These are phyloP conservation scores for Malaclemys terrapin DNA, from an alignment of 2,113 vertebrate species.

Conservation along the genomic window DNA sequence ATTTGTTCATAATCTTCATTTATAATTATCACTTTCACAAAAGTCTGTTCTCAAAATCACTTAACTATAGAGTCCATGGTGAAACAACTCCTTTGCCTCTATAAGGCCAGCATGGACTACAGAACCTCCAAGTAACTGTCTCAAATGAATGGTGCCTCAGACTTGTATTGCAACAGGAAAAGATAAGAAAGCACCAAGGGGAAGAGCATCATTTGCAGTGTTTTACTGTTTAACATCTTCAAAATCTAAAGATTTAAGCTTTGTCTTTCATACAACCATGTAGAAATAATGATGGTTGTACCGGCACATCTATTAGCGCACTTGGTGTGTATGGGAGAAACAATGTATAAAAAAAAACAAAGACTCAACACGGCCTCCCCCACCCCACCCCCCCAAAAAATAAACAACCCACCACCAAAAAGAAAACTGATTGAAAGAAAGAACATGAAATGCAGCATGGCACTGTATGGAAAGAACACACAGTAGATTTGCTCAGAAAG, in stretches of 20 bases:
- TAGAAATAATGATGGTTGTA: neutral
- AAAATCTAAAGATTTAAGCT: conserved; percentile 13
- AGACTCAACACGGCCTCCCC: neutral
- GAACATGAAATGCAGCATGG: neutral
- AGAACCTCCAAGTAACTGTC: conserved; percentile 18
- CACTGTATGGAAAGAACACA: neutral
- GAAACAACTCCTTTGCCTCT: neutral
- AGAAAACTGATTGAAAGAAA: neutral
- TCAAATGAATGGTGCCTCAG: neutral
- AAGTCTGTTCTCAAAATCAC: neutral
- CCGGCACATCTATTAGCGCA: neutral
- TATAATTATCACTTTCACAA: conserved; percentile 21
- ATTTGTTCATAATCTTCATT: neutral
- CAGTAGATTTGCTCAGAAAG: neutral
- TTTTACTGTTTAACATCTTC: conserved; percentile 2
- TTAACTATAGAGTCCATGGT: neutral
- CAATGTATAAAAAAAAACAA: neutral
- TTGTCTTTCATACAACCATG: neutral
- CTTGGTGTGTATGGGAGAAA: rapidly evolving
- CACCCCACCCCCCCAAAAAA: neutral
- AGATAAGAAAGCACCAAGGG: neutral
- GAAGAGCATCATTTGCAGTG: neutral
- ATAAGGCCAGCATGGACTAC: neutral
- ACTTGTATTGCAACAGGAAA: conserved; percentile 17
- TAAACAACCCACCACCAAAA: neutral